Evolutionary conservation across 1,140 invertebrate species (phyloP).

Genomic region (silkworm (Bombyx mori)): ASM3026992v2 NC_085118.1:8008501-8009000

Average conservation of each 20-base stretch:
- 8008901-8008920: conserved; percentile 37
- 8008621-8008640: too few species aligned
- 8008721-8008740: too few species aligned
- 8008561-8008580: too few species aligned
- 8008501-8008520: too few species aligned
- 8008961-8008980: conserved; percentile 30
- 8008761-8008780: conserved; percentile 3
- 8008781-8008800: conserved; percentile 5
- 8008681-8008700: too few species aligned
- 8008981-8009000: conserved; percentile 12
- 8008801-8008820: conserved; percentile 11
- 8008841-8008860: conserved; percentile 10
- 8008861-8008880: conserved; percentile 8
- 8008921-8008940: conserved; percentile 36
- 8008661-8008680: too few species aligned
- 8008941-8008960: conserved; percentile 28
- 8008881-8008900: conserved; percentile 33
- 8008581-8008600: too few species aligned
- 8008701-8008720: too few species aligned
- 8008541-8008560: too few species aligned
- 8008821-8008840: conserved; percentile 13
- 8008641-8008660: too few species aligned
- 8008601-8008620: too few species aligned
- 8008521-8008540: too few species aligned
- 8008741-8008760: neutral